Evolutionary conservation across 2,888 invertebrate genomes (phyloP).

Genomic region (Apomyelois bistriatella): DNA sequence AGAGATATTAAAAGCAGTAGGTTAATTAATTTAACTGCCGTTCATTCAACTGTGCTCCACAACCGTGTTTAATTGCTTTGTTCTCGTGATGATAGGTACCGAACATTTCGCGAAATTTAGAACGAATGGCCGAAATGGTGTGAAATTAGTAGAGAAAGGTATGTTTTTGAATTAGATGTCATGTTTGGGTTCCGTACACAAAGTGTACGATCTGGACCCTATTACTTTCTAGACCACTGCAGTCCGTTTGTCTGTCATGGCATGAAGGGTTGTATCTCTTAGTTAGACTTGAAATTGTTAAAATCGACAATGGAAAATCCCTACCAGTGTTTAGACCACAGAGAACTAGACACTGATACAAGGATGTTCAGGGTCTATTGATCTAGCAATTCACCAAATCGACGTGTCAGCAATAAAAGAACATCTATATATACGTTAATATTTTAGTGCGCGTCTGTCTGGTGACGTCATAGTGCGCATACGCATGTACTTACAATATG

Average conservation of each 20-base stretch:
- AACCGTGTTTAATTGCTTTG: slow-evolving; percentile 6
- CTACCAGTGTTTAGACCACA: background rate
- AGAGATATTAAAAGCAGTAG: background rate
- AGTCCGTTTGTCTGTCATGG: too few species aligned
- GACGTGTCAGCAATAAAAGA: too few species aligned
- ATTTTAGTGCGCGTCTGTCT: background rate
- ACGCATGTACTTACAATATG: background rate
- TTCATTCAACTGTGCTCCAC: slow-evolving; percentile 7
- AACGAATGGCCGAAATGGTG: slow-evolving; percentile 1
- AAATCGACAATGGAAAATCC: too few species aligned
- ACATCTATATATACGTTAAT: too few species aligned
- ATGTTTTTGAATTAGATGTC: background rate
- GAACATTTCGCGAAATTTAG: slow-evolving; percentile 1
- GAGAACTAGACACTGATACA: too few species aligned
- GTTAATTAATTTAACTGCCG: slow-evolving; percentile 1
- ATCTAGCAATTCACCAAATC: too few species aligned
- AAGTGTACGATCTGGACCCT: too few species aligned
- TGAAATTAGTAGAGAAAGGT: slow-evolving; percentile 1
- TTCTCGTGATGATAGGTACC: slow-evolving; percentile 5
- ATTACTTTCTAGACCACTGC: too few species aligned
- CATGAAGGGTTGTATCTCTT: too few species aligned
- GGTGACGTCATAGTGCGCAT: background rate
- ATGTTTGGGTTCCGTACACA: too few species aligned
- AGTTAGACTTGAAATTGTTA: too few species aligned
- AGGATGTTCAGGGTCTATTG: too few species aligned